Evolutionary conservation across 53 echinoderm and acorn worm genomes (phyloP), one percentile per base, ranked within the genome.

Genomic region (Glandiceps talaboti): DNA sequence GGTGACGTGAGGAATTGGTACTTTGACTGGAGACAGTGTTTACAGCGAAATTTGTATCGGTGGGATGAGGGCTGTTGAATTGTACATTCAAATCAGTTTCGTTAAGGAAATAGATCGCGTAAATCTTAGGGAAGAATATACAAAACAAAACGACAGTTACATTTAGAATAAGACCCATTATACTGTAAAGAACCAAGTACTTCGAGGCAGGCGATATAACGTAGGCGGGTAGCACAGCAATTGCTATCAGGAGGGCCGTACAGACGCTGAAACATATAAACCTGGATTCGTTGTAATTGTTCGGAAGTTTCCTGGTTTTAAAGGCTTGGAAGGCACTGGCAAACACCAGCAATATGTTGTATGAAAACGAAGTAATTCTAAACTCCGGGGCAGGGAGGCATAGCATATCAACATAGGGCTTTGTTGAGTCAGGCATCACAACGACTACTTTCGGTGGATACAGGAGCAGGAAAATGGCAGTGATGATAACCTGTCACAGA

Each of bases 201-300:
- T 91, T 64, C 0, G 90, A 86, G 30, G 92, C 91, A n/a, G 73
- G 64, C 12, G 91, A 87, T 25, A 92, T 93, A 80, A 93, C 90
- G 33, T 90, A 90, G 28, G 93, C 86, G 12, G 97, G 93, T 0
- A 88, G 86, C 28, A 97, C 92, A 10, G 93, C 84, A 1, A 89
- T 78, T 79, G 88, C 84, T 30, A 97, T 92, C 0, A 97, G 88
- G 30, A 97, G 80, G 29, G 93, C 90, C 83, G 90, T 87, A 73
- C 93, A 97, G 27, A 89, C 89, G 79, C 97, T 92, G 78, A 97
- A 93, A 1, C 85, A 93, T 27, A 97, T 97, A 80, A 97, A 97
- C 26, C 93, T 86, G 1, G 93, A 86, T 74, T 97, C 97, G 86
- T 97, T 93, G 87, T 97, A 97, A 76, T 97, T 97, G 82, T 93